Percentiles rank a stretch among this genome's conserved stretches.
These are phyloP conservation scores for Oscheius onirici DNA, from an alignment of 2,888 invertebrate species.

Conservation along the genomic window DNA sequence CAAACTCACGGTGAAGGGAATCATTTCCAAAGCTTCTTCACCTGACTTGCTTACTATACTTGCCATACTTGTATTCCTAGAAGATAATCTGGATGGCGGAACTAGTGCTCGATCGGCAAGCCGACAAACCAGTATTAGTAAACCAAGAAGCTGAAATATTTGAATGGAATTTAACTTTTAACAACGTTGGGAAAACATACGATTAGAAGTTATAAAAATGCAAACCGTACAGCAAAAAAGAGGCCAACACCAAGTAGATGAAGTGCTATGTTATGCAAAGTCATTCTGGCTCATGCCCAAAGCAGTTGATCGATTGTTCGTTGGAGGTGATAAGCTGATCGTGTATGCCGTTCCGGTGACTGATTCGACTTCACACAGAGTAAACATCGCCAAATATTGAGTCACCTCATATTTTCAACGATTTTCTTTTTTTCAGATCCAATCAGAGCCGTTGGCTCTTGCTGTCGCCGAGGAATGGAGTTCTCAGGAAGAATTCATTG, in stretches of 20 bases:
- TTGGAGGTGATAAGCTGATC: slow-evolving; percentile 3
- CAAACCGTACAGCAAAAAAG: slow-evolving; percentile 45
- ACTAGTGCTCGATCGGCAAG: slow-evolving; percentile 28
- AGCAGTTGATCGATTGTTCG: slow-evolving; percentile 7
- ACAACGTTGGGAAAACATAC: background rate
- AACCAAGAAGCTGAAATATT: slow-evolving; percentile 16
- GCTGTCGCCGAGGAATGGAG: slow-evolving; percentile 96
- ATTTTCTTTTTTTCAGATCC: slow-evolving; percentile 51
- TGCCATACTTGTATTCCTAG: slow-evolving; percentile 18
- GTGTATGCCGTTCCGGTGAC: background rate
- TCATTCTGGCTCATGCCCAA: slow-evolving; percentile 38
- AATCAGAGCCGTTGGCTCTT: slow-evolving; percentile 84
- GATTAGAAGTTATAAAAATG: background rate
- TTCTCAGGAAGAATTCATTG: slow-evolving; percentile 79
- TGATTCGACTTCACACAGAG: background rate
- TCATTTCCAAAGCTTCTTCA: slow-evolving; percentile 13
- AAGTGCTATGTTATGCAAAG: slow-evolving; percentile 49
- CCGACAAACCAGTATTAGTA: slow-evolving; percentile 19
- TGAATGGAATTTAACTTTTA: background rate
- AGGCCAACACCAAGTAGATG: slow-evolving; percentile 46
- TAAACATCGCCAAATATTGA: background rate
- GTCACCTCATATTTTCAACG: background rate
- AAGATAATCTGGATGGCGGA: slow-evolving; percentile 22
- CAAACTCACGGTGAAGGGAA: slow-evolving; percentile 8
- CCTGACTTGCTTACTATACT: slow-evolving; percentile 10